Conservation (phyloP, 2,113 vertebrate genomes). For the Connochaetes taurinus region DNA sequence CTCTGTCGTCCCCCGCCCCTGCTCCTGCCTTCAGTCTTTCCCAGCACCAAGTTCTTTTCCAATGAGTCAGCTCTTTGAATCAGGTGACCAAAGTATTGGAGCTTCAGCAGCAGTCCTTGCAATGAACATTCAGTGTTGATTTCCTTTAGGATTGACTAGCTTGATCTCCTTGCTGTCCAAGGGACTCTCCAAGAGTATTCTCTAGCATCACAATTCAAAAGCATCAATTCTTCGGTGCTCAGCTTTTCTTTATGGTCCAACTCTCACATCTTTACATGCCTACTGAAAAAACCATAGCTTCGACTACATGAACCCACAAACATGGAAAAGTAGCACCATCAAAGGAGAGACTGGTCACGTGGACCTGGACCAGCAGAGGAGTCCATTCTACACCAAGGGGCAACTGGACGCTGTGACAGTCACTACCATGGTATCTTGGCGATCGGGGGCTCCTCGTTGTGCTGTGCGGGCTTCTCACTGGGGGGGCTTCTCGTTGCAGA, state of each 20-base stretch:
- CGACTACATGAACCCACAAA: neutral
- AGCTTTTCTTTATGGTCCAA: neutral
- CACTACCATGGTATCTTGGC: neutral
- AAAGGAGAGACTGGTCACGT: neutral
- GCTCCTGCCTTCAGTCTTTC: neutral
- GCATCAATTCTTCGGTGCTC: neutral
- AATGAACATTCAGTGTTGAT: neutral
- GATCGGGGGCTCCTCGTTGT: neutral
- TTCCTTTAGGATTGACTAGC: neutral
- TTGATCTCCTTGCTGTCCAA: neutral
- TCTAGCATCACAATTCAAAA: neutral
- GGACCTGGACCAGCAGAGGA: neutral
- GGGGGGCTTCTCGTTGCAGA: neutral
- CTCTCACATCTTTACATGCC: neutral
- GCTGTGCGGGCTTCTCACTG: neutral
- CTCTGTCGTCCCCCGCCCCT: rapidly evolving
- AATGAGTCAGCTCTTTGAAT: neutral
- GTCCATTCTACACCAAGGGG: too few species aligned
- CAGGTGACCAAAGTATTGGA: neutral
- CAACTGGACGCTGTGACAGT: neutral
- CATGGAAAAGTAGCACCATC: neutral
- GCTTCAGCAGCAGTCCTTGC: neutral
- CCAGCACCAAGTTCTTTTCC: neutral
- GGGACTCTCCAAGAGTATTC: neutral
- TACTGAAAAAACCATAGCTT: neutral